Percentiles rank a stretch among this genome's conserved stretches.
phyloP scores from a whole-genome alignment of 1,140 invertebrate species.

The Euura lappo region DNA sequence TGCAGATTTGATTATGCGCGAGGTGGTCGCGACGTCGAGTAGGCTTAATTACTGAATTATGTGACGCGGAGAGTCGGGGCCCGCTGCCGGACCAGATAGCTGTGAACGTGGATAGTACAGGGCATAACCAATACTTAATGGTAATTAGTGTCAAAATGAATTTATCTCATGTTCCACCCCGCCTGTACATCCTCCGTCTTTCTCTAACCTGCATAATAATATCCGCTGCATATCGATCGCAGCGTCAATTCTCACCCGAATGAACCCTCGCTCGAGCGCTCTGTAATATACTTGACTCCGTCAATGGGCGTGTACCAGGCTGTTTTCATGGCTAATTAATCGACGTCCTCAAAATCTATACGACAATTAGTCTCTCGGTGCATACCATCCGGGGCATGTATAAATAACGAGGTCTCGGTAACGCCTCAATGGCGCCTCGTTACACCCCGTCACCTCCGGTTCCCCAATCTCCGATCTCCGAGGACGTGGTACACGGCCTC shows the following conservation, averaged over 20 bases:
- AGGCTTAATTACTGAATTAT: neutral
- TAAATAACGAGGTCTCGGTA: neutral
- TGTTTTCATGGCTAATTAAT: neutral
- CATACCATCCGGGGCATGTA: neutral
- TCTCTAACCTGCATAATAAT: too few species aligned
- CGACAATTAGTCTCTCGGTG: neutral
- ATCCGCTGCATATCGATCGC: too few species aligned
- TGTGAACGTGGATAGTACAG: neutral
- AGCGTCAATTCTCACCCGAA: too few species aligned
- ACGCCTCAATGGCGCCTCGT: neutral
- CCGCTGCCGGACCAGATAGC: neutral
- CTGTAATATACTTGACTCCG: neutral
- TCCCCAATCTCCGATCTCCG: neutral
- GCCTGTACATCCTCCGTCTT: too few species aligned
- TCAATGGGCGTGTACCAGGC: too few species aligned
- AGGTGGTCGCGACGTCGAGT: neutral
- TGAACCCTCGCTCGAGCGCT: too few species aligned
- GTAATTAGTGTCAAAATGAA: neutral
- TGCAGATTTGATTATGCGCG: neutral
- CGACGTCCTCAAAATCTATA: neutral
- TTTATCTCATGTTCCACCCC: neutral
- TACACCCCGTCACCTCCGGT: neutral
- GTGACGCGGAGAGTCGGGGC: neutral
- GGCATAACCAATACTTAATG: constrained; percentile 1
- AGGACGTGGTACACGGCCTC: neutral